phyloP scores from a whole-genome alignment of 1,140 invertebrate species.

The Drusus annulatus region DNA sequence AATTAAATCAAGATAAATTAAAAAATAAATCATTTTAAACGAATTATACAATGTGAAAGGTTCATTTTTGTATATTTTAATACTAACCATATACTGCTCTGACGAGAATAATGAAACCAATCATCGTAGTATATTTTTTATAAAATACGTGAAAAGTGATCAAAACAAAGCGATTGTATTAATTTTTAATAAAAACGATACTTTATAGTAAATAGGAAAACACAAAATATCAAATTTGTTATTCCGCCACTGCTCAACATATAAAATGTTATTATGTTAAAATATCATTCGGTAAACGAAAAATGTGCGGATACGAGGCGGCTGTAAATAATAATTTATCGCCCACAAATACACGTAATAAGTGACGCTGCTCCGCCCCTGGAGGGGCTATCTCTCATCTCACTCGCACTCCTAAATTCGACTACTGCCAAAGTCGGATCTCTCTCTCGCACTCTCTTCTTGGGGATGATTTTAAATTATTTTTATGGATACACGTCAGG shows the following conservation, averaged over 20 bases:
- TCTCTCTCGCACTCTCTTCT: conserved; percentile 5
- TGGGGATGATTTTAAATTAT: conserved; percentile 26
- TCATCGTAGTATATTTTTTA: no score
- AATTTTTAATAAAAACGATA: no score
- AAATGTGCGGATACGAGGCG: conserved; percentile 14
- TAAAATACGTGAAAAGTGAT: no score
- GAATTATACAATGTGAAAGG: no score
- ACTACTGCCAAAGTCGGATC: not conserved
- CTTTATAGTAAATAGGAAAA: no score
- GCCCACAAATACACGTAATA: conserved; percentile 9
- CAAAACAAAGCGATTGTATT: no score
- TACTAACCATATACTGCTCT: no score
- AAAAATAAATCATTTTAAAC: no score
- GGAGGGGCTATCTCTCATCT: conserved; percentile 5
- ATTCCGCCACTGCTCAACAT: not conserved
- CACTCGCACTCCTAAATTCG: not conserved
- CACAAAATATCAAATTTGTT: no score
- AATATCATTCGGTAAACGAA: conserved; percentile 30
- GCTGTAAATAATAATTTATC: conserved; percentile 30
- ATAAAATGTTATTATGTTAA: conserved; percentile 27
- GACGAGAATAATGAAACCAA: no score
- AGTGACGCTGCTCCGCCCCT: not conserved
- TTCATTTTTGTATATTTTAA: no score
- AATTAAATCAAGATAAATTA: no score
- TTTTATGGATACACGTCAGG: not conserved